Conservation (phyloP, 1,140 invertebrate species). For the Heliconius melpomene region DNA sequence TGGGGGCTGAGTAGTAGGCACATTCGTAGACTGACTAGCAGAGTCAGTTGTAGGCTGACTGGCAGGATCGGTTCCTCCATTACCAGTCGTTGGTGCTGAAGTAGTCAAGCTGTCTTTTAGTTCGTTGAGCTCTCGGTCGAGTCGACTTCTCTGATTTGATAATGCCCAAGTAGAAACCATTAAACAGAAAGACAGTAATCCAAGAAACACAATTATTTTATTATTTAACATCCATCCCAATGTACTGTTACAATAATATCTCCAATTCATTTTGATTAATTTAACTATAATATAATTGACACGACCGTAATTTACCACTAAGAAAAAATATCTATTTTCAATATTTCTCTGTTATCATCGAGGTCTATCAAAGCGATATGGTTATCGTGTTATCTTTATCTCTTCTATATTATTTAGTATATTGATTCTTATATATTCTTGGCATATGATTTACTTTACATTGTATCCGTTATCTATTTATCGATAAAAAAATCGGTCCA, state of each 20-base stretch:
- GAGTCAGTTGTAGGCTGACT: background rate
- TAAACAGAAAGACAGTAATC: constrained; percentile 62
- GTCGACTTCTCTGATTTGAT: constrained; percentile 59
- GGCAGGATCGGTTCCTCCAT: background rate
- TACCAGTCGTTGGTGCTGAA: constrained; percentile 27
- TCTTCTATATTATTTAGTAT: background rate
- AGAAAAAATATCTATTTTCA: constrained; percentile 23
- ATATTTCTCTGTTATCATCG: constrained; percentile 23
- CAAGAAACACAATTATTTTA: constrained; percentile 69
- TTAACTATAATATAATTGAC: background rate
- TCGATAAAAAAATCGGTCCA: background rate
- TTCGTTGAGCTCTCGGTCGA: constrained; percentile 47
- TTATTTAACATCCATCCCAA: constrained; percentile 68
- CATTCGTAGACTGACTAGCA: background rate
- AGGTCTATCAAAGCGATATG: constrained; percentile 1
- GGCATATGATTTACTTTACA: background rate
- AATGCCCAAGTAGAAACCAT: constrained; percentile 66
- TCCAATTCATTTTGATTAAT: constrained; percentile 55
- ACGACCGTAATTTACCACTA: constrained; percentile 12
- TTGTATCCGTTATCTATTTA: background rate
- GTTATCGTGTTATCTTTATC: constrained; percentile 2
- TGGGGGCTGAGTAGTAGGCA: background rate
- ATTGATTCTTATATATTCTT: background rate
- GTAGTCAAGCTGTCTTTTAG: constrained; percentile 35
- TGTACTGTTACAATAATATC: constrained; percentile 58